A percentile compares a stretch with the other conserved stretches of the same genome.
phyloP scores from a whole-genome alignment of 2,888 invertebrate species.

The Osmoderma eremita region DNA sequence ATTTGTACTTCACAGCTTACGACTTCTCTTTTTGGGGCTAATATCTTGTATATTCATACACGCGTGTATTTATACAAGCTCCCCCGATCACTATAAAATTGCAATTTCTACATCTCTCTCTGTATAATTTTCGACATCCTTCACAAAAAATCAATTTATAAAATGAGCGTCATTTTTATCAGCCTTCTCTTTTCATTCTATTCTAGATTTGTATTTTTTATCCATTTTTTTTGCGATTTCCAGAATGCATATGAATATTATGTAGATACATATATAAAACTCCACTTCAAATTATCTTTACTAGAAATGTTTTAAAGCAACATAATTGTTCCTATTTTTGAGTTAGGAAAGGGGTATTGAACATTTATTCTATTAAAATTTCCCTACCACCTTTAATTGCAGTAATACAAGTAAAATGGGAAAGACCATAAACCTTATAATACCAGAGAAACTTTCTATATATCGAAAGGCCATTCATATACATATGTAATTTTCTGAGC shows the following conservation, averaged over 20 bases:
- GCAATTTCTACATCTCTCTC: background rate
- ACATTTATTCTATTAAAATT: slow-evolving; percentile 28
- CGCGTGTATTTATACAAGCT: slow-evolving; percentile 1
- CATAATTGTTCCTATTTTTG: slow-evolving; percentile 9
- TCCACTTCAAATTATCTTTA: slow-evolving; percentile 3
- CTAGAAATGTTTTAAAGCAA: slow-evolving; percentile 17
- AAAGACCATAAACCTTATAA: background rate
- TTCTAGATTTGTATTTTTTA: slow-evolving; percentile 35
- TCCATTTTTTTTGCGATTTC: slow-evolving; percentile 28
- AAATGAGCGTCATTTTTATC: slow-evolving; percentile 43
- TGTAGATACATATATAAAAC: slow-evolving; percentile 14
- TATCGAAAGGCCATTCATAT: too few species aligned
- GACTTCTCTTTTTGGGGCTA: slow-evolving; percentile 30
- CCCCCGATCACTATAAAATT: slow-evolving; percentile 14
- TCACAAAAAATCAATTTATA: slow-evolving; percentile 38
- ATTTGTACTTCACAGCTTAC: slow-evolving; percentile 54
- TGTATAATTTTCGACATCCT: slow-evolving; percentile 20
- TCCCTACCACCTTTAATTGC: too few species aligned
- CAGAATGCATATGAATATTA: slow-evolving; percentile 26
- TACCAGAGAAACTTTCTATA: background rate
- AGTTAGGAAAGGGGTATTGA: slow-evolving; percentile 28
- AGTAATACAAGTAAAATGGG: background rate
- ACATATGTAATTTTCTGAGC: too few species aligned
- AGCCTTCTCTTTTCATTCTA: slow-evolving; percentile 41
- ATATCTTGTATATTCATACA: slow-evolving; percentile 3